Conservation (phyloP, 2,888 invertebrate species). For the Lysandra bellargus region DNA sequence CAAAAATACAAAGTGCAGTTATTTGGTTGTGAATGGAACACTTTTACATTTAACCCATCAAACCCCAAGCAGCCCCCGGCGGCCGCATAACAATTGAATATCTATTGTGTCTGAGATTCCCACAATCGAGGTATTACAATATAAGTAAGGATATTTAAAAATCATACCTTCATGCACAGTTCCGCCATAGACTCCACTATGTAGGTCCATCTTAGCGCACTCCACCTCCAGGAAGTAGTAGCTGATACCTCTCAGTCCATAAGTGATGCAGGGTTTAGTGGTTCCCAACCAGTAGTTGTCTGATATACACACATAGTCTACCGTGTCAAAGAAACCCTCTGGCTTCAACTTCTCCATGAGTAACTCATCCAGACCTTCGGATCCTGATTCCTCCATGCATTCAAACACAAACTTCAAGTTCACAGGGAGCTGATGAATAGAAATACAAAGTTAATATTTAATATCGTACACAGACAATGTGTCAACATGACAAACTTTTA, state of each 20-base stretch:
- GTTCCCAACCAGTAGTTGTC: constrained; percentile 99
- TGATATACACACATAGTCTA: constrained; percentile 98
- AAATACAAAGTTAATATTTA: constrained; percentile 20
- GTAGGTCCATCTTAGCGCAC: constrained; percentile 95
- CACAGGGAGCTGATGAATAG: constrained; percentile 79
- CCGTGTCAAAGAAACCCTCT: constrained; percentile 88
- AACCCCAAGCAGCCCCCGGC: too few species aligned
- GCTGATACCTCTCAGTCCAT: constrained; percentile 95
- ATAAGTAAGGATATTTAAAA: neutral
- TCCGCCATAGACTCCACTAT: constrained; percentile 98
- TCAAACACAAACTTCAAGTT: constrained; percentile 96
- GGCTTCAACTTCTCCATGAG: constrained; percentile 78
- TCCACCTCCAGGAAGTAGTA: constrained; percentile 94
- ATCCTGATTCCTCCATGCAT: constrained; percentile 99
- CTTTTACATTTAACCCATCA: too few species aligned
- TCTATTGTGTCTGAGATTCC: too few species aligned
- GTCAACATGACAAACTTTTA: too few species aligned
- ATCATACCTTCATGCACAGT: constrained; percentile 86
- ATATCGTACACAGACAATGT: neutral
- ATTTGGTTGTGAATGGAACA: too few species aligned
- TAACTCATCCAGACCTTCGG: constrained; percentile 95
- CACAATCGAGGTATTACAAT: too few species aligned
- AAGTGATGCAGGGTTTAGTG: constrained; percentile 97
- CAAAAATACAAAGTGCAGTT: too few species aligned
- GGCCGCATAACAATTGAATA: too few species aligned